Evolutionary conservation across 2,888 invertebrate genomes (phyloP).

Genomic region (Ophioninae sp.): DNA sequence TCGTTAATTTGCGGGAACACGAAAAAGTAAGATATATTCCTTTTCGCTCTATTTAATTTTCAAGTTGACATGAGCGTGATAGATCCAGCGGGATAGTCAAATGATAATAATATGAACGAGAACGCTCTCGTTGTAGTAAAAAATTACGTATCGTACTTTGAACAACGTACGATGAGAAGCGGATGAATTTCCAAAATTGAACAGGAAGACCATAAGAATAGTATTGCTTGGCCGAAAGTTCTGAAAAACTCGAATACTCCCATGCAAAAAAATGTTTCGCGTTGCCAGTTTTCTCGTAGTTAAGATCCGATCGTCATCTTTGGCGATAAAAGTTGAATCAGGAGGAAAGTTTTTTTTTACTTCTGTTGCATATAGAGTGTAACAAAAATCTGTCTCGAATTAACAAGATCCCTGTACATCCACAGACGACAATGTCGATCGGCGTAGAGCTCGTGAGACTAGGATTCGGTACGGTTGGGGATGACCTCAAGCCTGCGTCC

Average conservation of each 20-base stretch:
- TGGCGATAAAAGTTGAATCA: no score
- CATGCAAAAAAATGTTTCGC: no score
- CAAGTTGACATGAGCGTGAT: no score
- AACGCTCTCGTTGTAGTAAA: no score
- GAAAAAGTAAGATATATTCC: slow-evolving; percentile 69
- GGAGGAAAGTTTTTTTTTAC: no score
- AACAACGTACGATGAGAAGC: not conserved
- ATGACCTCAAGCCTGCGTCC: slow-evolving; percentile 70
- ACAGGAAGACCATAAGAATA: no score
- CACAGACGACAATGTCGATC: slow-evolving; percentile 81
- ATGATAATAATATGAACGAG: no score
- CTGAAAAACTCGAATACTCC: no score
- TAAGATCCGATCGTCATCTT: no score
- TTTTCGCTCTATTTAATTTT: not conserved
- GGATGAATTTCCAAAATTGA: not conserved
- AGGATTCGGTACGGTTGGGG: slow-evolving; percentile 76
- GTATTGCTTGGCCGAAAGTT: no score
- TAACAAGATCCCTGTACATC: slow-evolving; percentile 4
- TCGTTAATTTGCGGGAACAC: slow-evolving; percentile 77
- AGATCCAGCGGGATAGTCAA: no score
- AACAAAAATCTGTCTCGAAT: slow-evolving; percentile 5
- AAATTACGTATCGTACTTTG: no score
- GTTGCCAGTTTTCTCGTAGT: not conserved
- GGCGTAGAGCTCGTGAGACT: slow-evolving; percentile 82
- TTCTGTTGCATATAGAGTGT: not conserved